These are phyloP conservation scores for Sepiola atlantica DNA, from an alignment of 2,888 invertebrate species.

Conservation along the genomic window DNA sequence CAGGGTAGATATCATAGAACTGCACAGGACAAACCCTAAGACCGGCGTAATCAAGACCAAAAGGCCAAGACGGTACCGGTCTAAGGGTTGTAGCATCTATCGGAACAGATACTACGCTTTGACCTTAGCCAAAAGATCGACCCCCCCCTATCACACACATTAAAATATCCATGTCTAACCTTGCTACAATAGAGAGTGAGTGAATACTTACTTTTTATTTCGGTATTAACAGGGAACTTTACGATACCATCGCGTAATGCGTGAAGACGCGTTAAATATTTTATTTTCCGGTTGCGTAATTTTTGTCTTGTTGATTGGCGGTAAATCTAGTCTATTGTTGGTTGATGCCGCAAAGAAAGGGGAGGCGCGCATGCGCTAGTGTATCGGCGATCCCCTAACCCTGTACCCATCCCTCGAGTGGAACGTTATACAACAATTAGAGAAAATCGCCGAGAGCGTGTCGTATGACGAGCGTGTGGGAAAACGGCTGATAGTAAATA, in stretches of 20 bases:
- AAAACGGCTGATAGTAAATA: conserved; percentile 32
- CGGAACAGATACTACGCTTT: no score
- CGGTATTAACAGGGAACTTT: no score
- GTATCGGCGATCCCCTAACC: neutral
- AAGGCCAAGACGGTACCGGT: no score
- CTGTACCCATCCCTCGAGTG: neutral
- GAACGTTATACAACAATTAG: conserved; percentile 20
- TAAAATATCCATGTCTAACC: no score
- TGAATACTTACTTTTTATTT: no score
- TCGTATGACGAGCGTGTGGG: conserved; percentile 32
- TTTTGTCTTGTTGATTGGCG: neutral
- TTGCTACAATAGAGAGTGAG: no score
- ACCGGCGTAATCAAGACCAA: no score
- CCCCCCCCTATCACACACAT: no score
- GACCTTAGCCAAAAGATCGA: no score
- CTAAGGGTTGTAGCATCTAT: no score
- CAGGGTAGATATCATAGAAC: no score
- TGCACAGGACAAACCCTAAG: no score
- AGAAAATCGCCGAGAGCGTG: neutral
- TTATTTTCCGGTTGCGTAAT: neutral
- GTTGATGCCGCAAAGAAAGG: neutral
- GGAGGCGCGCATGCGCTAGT: neutral
- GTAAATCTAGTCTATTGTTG: neutral
- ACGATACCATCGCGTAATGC: neutral
- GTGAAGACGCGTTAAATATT: neutral